Percentiles rank a stretch among this genome's conserved stretches.
phyloP scores from a whole-genome alignment of 53 echinoderm and acorn worm species.

The Holothuria scabra region DNA sequence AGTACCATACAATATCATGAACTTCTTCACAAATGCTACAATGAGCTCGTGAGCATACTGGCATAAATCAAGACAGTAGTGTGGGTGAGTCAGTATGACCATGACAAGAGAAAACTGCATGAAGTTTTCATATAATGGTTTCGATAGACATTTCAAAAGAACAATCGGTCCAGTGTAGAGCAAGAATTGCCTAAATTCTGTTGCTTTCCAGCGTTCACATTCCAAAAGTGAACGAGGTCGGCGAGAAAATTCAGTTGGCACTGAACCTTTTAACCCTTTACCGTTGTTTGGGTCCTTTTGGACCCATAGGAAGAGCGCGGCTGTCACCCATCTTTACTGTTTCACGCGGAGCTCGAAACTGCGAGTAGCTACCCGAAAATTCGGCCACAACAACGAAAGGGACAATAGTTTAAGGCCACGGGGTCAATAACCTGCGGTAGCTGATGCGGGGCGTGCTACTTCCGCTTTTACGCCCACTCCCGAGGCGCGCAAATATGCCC shows the following conservation, averaged over 20 bases:
- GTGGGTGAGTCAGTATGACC: conserved; percentile 28
- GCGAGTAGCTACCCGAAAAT: no score
- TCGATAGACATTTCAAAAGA: conserved; percentile 3
- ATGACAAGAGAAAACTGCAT: conserved; percentile 24
- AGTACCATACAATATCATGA: conserved; percentile 46
- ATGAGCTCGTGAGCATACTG: conserved; percentile 38
- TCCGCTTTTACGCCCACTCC: no score
- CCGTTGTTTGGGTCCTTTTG: no score
- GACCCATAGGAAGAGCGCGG: no score
- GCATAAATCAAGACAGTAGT: background rate
- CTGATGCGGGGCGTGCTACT: no score
- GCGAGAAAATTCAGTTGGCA: conserved; percentile 49
- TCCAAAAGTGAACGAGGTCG: conserved; percentile 37
- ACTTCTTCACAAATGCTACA: conserved; percentile 18
- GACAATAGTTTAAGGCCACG: no score
- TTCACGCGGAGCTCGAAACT: no score
- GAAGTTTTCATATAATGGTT: conserved; percentile 26
- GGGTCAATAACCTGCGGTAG: no score
- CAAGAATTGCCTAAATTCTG: conserved; percentile 43
- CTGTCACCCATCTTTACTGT: no score
- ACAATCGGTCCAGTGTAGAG: conserved; percentile 42
- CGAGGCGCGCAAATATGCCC: no score
- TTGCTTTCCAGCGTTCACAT: conserved; percentile 51
- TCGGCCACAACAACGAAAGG: no score
- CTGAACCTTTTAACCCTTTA: no score